A percentile compares a stretch with the other conserved stretches of the same genome.
phyloP scores from a whole-genome alignment of 2,888 invertebrate species.

The Galeruca laticollis region DNA sequence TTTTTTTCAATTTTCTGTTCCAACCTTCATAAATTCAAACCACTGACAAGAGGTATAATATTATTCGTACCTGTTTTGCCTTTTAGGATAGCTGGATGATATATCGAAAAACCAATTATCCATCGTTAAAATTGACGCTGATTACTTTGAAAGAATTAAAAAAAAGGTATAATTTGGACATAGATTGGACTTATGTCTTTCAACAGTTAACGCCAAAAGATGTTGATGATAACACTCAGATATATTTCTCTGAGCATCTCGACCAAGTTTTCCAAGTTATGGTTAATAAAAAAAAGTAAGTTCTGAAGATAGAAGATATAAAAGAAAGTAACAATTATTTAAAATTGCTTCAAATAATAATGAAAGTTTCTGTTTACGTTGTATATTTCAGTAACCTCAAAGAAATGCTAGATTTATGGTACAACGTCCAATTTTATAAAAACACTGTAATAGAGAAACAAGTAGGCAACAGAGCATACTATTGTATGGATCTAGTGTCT shows the following conservation, averaged over 20 bases:
- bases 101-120: conserved; percentile 5
- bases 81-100: conserved; percentile 15
- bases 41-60: too few species aligned
- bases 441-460: conserved; percentile 19
- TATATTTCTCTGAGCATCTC: conserved; percentile 21
- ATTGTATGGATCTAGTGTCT: conserved; percentile 27
- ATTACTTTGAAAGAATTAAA: conserved; percentile 21
- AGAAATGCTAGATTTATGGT: conserved; percentile 33
- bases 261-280: conserved; percentile 11
- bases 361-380: too few species aligned
- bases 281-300: conserved; percentile 22
- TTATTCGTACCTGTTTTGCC: too few species aligned
- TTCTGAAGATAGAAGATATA: too few species aligned
- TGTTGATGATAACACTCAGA: conserved; percentile 15
- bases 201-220: conserved; percentile 22
- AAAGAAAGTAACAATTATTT: too few species aligned
- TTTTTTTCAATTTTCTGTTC: too few species aligned
- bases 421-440: conserved; percentile 30
- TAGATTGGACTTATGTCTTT: conserved; percentile 30
- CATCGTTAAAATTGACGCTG: conserved; percentile 7
- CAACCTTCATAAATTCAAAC: too few species aligned
- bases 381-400: conserved; percentile 27
- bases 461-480: not conserved
- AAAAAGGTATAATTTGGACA: conserved; percentile 8
- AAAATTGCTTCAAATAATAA: too few species aligned